Percentiles rank a stretch among this genome's conserved stretches.
phyloP scores from a whole-genome alignment of 2,113 vertebrate genomes.

The Pelobates fuscus region DNA sequence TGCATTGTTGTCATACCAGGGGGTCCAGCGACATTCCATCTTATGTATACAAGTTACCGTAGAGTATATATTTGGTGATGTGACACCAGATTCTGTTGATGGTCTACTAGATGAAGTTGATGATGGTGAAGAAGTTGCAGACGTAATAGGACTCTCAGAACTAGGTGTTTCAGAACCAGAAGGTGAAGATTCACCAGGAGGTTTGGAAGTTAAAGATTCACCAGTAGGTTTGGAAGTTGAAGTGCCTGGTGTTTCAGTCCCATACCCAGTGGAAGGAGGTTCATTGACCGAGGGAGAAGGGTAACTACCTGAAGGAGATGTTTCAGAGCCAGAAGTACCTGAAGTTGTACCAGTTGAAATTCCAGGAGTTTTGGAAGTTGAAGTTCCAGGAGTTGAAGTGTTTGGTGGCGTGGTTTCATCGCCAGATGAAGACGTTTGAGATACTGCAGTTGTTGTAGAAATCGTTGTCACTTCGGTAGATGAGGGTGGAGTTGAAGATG shows the following conservation, averaged over 20 bases:
- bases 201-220: too few species aligned
- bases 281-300: too few species aligned
- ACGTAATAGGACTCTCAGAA: neutral
- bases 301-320: neutral
- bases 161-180: neutral
- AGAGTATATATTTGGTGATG: neutral
- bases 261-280: too few species aligned
- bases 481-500: neutral
- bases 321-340: neutral
- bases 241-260: neutral
- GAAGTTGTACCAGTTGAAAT: neutral
- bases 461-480: too few species aligned
- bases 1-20: conserved; percentile 21
- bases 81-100: neutral
- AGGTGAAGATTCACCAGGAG: neutral
- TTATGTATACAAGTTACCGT: conserved; percentile 28
- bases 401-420: neutral
- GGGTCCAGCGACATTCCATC: conserved; percentile 25
- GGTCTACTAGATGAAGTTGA: neutral
- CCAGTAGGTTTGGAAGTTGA: neutral
- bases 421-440: too few species aligned
- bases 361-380: neutral
- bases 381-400: neutral
- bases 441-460: too few species aligned
- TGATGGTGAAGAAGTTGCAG: neutral